A percentile compares a stretch with the other conserved stretches of the same genome.
Evolutionary conservation across 1,140 invertebrate species (phyloP).

Genomic region (Atopsyche davidsoni): DNA sequence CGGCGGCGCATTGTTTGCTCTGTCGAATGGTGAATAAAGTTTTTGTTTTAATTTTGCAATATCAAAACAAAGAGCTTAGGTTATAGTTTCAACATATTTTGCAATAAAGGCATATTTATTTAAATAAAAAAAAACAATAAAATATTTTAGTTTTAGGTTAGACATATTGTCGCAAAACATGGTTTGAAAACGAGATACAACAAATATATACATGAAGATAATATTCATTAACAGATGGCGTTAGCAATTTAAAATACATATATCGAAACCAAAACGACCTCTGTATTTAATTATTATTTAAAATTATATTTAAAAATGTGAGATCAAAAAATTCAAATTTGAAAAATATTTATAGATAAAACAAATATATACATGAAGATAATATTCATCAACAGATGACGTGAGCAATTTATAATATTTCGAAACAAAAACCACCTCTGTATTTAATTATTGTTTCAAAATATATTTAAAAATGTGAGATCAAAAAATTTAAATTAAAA

Average conservation of each 20-base stretch:
- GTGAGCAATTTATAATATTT: background rate
- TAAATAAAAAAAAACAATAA: too few species aligned
- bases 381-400: background rate
- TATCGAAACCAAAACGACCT: background rate
- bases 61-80: too few species aligned
- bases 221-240: too few species aligned
- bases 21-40: too few species aligned
- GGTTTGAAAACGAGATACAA: too few species aligned
- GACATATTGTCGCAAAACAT: too few species aligned
- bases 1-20: too few species aligned
- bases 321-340: background rate
- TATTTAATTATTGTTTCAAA: background rate
- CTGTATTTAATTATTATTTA: background rate
- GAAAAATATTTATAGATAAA: background rate
- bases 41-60: too few species aligned
- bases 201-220: too few species aligned
- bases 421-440: background rate
- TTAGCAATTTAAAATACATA: conserved; percentile 5
- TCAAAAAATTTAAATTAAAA: background rate
- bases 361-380: background rate
- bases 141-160: too few species aligned
- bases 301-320: background rate
- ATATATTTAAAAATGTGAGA: background rate
- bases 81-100: too few species aligned
- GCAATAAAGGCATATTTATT: too few species aligned